These are phyloP conservation scores for Halocynthia roretzi DNA, from an alignment of 23 tunicate genomes.

Conservation along the genomic window DNA sequence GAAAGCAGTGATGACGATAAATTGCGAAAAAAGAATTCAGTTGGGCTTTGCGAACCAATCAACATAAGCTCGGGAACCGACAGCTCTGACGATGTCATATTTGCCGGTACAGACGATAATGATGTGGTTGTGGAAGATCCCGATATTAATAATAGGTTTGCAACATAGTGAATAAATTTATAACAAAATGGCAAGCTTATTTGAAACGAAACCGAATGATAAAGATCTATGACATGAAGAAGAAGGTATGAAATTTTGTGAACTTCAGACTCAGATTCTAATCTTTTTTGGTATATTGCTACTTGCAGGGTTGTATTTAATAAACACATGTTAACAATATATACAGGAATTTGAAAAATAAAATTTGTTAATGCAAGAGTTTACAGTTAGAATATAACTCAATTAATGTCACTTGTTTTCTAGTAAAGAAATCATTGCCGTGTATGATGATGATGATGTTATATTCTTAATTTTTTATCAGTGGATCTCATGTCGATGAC, in stretches of 20 bases:
- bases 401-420: no score
- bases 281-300: no score
- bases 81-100: conserved; percentile 85
- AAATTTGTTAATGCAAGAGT: no score
- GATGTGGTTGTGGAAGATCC: conserved; percentile 45
- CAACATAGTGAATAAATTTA: neutral
- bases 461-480: conserved; percentile 8
- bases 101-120: conserved; percentile 40
- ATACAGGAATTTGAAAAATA: no score
- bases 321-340: no score
- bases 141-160: conserved; percentile 85
- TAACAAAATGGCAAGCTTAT: neutral
- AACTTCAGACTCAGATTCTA: no score
- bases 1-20: conserved; percentile 56
- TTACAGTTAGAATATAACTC: no score
- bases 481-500: conserved; percentile 90
- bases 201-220: neutral
- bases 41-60: conserved; percentile 23
- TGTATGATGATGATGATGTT: neutral
- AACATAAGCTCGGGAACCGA: conserved; percentile 70
- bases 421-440: no score
- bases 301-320: no score
- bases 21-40: neutral
- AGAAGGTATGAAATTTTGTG: no score
- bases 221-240: no score